These are phyloP conservation scores for Ganaspis sp. DNA, from an alignment of 1,140 invertebrate species.

Conservation along the genomic window DNA sequence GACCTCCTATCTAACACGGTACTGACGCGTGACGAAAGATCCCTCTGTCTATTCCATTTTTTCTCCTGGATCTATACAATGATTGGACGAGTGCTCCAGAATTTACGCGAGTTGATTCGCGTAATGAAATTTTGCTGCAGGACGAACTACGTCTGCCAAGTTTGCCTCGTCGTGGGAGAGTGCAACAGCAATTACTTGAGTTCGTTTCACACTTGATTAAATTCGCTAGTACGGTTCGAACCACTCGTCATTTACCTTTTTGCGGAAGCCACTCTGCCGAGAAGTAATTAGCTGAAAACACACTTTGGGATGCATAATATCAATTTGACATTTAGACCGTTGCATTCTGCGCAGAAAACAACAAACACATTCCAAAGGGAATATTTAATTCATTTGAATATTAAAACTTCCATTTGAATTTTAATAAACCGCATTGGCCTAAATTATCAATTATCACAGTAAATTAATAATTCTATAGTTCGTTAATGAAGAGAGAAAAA, in stretches of 20 bases:
- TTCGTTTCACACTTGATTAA: conserved; percentile 18
- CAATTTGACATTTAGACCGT: conserved; percentile 18
- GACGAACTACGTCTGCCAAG: conserved; percentile 2
- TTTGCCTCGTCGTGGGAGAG: conserved; percentile 25
- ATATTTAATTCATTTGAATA: neutral
- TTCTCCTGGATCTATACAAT: neutral
- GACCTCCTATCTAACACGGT: conserved; percentile 64
- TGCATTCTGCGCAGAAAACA: neutral
- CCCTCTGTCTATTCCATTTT: conserved; percentile 38
- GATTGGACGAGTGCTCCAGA: neutral
- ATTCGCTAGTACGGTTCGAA: neutral
- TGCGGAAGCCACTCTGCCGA: neutral
- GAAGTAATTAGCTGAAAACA: conserved; percentile 14
- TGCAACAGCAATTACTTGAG: neutral
- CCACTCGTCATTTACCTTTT: neutral
- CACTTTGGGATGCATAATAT: neutral
- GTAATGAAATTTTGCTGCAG: neutral
- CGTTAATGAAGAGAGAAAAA: too few relatives aligned
- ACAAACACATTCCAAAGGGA: neutral
- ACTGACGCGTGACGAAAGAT: conserved; percentile 71
- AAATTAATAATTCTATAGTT: too few relatives aligned
- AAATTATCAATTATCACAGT: too few relatives aligned
- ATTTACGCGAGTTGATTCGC: conserved; percentile 21
- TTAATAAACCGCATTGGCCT: too few relatives aligned
- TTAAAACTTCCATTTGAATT: too few relatives aligned